phyloP scores from a whole-genome alignment of 2,888 invertebrate species.

The Tridacna gigas region DNA sequence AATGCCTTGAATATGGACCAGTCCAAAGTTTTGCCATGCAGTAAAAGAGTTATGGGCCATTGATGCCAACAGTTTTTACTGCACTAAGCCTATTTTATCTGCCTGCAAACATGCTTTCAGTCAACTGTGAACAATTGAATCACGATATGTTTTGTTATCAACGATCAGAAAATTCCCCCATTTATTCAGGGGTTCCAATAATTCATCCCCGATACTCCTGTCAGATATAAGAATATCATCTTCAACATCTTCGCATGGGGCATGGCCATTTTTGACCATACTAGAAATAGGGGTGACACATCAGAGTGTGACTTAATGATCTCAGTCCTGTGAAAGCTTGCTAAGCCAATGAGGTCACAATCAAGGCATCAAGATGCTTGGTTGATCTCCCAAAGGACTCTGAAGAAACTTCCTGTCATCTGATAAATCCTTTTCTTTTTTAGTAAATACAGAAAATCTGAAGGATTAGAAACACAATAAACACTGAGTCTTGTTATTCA shows the following conservation, averaged over 20 bases:
- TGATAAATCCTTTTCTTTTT: too few species aligned
- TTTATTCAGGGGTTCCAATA: slow-evolving; percentile 14
- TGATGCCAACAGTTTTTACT: too few species aligned
- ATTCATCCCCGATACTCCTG: slow-evolving; percentile 9
- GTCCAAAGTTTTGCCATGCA: too few species aligned
- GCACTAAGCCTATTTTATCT: too few species aligned
- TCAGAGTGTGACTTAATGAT: neutral
- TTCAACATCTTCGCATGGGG: neutral
- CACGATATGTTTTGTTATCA: slow-evolving; percentile 18
- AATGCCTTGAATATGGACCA: too few species aligned
- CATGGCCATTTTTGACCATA: neutral
- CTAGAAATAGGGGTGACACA: neutral
- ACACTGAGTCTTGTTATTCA: too few species aligned
- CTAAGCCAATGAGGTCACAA: slow-evolving; percentile 17
- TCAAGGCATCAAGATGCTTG: slow-evolving; percentile 23
- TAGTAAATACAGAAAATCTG: too few species aligned
- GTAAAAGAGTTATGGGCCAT: too few species aligned
- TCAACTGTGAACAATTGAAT: slow-evolving; percentile 20
- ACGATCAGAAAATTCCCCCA: slow-evolving; percentile 1
- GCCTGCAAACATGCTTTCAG: neutral
- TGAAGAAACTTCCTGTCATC: neutral
- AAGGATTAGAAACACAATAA: too few species aligned
- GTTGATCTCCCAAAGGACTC: slow-evolving; percentile 13
- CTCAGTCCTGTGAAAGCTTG: slow-evolving; percentile 26
- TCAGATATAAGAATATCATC: slow-evolving; percentile 3